phyloP scores from a whole-genome alignment of 2,113 vertebrate genomes.

The Leucosticte australis region DNA sequence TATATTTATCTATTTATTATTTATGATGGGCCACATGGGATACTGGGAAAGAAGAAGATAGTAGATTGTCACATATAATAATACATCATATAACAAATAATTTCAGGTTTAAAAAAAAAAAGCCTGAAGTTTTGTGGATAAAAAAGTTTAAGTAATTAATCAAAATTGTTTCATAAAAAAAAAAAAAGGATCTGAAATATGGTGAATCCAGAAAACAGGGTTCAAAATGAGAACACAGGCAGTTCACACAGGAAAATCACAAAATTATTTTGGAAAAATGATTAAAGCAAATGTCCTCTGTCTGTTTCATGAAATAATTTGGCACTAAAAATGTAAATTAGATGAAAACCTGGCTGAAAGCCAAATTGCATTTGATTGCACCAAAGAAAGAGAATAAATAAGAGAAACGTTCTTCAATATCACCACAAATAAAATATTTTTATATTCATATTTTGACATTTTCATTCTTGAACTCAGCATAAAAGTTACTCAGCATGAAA shows the following conservation, averaged over 20 bases:
- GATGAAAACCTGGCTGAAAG: background rate
- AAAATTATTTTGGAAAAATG: background rate
- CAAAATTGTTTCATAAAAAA: background rate
- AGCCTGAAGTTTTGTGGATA: background rate
- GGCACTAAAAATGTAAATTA: background rate
- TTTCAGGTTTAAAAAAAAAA: background rate
- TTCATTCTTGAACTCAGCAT: background rate
- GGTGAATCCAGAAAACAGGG: background rate
- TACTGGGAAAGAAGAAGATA: background rate
- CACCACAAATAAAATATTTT: background rate
- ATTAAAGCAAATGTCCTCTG: background rate
- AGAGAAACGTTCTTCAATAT: background rate
- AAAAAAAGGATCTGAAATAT: background rate
- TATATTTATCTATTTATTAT: background rate
- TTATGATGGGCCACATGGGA: background rate
- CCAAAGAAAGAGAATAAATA: background rate
- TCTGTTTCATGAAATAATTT: background rate
- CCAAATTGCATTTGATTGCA: background rate
- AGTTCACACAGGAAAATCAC: background rate
- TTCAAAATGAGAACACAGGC: background rate
- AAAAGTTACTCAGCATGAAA: background rate
- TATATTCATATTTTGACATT: background rate
- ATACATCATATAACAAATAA: background rate
- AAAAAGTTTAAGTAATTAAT: background rate
- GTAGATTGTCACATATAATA: background rate